Base-by-base conservation (phyloP, 2,797 vertebrate genomes). In the Chiroxiphia lanceolata region DNA sequence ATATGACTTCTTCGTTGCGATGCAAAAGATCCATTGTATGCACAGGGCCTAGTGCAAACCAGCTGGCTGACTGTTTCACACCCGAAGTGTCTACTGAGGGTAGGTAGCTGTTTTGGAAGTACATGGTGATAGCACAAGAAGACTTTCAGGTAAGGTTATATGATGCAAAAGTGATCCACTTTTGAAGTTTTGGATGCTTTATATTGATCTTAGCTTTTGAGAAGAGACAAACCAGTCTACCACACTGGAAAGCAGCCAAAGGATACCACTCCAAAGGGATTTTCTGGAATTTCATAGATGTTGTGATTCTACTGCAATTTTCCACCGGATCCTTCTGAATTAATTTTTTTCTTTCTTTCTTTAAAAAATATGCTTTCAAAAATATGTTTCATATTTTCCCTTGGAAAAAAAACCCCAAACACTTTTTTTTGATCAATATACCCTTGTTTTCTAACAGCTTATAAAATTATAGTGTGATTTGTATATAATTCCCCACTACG, bases 1-100 rank as follows among this genome's bases (percentile, higher is more conserved):
- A 33, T 47, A 40, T 57, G 45, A 56, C 26, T 0, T 1, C n/a
- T 68, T n/a, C 11, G 2, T n/a, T 57, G n/a, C 40, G 20, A 4
- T 31, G n/a, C 0, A 1, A 31, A 23, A 56, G 5, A 48, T 31
- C 25, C n/a, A 6, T 1, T 40, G 5, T 17, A 6, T 13, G 16
- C 13, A 33, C n/a, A 17, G 11, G 57, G 4, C 13, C 31, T 31
- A 33, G 18, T 8, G 36, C 10, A 10, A 10, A 44, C 17, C 40
- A 67, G 31, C n/a, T 67, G 34, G 22, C 38, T 79, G 15, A 8
- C 51, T n/a, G 21, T 34, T 72, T 45, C 10, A 26, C 21, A 13
- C 10, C 17, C 38, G 27, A 47, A 59, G 1, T 15, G 4, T 31
- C 23, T 23, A 10, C 10, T 44, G 26, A 4, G 12, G 1, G 4